These are phyloP conservation scores for Hemicentrotus pulcherrimus DNA, from an alignment of 35 echinoderm and acorn worm genomes.

Conservation along the genomic window DNA sequence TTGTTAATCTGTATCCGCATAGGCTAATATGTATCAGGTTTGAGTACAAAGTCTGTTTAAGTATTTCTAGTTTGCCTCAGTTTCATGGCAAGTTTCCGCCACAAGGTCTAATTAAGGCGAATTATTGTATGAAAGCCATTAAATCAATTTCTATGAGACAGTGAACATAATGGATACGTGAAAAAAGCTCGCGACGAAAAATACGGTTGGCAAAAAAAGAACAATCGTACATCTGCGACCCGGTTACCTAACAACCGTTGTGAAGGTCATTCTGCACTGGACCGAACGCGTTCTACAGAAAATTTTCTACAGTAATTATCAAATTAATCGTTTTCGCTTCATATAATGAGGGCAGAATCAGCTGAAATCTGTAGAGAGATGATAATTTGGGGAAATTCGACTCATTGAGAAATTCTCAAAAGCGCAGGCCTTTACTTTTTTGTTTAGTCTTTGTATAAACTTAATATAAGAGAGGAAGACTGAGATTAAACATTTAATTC, in stretches of 20 bases:
- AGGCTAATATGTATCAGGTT: too few species aligned
- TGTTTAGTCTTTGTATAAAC: too few species aligned
- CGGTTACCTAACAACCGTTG: not conserved
- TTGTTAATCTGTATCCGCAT: too few species aligned
- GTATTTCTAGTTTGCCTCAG: not conserved
- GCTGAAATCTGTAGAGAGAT: too few species aligned
- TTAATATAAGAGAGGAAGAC: too few species aligned
- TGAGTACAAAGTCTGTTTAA: too few species aligned
- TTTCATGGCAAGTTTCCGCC: not conserved
- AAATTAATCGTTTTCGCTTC: not conserved
- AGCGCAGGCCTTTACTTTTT: too few species aligned
- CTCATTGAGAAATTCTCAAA: too few species aligned
- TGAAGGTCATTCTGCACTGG: not conserved
- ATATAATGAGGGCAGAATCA: not conserved
- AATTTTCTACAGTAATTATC: not conserved
- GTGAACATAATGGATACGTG: not conserved
- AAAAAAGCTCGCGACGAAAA: not conserved
- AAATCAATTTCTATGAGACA: not conserved
- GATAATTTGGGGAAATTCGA: too few species aligned
- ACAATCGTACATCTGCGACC: not conserved
- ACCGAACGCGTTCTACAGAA: not conserved
- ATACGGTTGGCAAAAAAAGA: not conserved
- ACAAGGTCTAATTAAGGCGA: not conserved
- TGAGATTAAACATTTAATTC: too few species aligned
- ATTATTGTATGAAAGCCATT: not conserved